phyloP scores from a whole-genome alignment of 2,797 vertebrate species.

The Lagodon rhomboides region DNA sequence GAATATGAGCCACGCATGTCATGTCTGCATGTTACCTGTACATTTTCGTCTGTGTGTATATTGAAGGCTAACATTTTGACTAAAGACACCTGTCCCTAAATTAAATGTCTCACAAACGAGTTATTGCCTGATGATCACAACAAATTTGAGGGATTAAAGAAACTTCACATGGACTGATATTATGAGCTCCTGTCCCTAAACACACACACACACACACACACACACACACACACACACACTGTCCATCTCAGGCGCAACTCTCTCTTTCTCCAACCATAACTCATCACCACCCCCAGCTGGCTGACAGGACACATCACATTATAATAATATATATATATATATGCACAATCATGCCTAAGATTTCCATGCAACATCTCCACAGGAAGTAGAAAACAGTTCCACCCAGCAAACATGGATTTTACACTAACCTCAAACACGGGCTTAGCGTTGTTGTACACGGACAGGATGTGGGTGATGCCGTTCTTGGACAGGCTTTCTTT shows the following conservation, averaged over 20 bases:
- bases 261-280: conserved; percentile 37
- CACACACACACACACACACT: background rate
- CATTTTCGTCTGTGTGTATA: background rate
- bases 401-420: conserved; percentile 16
- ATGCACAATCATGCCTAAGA: background rate
- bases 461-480: conserved; percentile 92
- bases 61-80: background rate
- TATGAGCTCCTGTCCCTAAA: background rate
- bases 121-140: background rate
- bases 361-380: conserved; percentile 16
- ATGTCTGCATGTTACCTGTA: background rate
- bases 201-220: background rate
- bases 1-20: background rate
- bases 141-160: background rate
- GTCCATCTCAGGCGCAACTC: background rate
- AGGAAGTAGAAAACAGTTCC: conserved; percentile 16
- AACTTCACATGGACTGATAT: background rate
- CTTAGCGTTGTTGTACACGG: conserved; percentile 89
- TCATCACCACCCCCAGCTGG: conserved; percentile 79
- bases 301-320: conserved; percentile 51
- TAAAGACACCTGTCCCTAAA: background rate
- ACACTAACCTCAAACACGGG: conserved; percentile 88
- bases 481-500: conserved; percentile 84
- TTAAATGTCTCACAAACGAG: background rate
- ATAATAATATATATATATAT: background rate